These are phyloP conservation scores for Labeo rohita DNA, from an alignment of 2,113 vertebrate genomes.

Conservation along the genomic window DNA sequence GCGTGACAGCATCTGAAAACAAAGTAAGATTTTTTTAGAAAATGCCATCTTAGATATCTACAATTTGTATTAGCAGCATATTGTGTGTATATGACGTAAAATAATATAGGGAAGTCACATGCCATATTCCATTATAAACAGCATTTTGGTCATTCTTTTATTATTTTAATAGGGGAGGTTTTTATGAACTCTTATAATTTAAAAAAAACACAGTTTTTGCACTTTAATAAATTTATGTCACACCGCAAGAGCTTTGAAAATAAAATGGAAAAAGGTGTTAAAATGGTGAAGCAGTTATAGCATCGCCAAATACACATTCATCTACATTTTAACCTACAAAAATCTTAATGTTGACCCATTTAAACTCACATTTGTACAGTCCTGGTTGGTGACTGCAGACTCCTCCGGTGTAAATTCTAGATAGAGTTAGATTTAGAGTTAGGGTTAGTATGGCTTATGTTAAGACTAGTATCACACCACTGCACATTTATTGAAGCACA, in stretches of 20 bases:
- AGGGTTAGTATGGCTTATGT: not conserved
- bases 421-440: not conserved
- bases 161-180: not conserved
- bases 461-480: not conserved
- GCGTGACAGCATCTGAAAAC: not conserved
- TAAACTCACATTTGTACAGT: conserved; percentile 19
- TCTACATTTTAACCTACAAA: not conserved
- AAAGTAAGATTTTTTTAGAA: not conserved
- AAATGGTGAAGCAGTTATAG: not conserved
- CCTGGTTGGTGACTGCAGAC: not conserved
- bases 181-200: not conserved
- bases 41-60: not conserved
- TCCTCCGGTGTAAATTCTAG: not conserved
- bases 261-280: not conserved
- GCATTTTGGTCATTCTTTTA: not conserved
- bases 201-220: not conserved
- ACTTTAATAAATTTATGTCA: not conserved
- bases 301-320: not conserved
- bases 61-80: not conserved
- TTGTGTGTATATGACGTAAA: not conserved
- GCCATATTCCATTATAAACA: not conserved
- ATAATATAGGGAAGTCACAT: not conserved
- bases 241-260: not conserved
- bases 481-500: not conserved
- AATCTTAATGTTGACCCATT: not conserved